phyloP scores from a whole-genome alignment of 2,113 vertebrate species.

The Psophia crepitans region DNA sequence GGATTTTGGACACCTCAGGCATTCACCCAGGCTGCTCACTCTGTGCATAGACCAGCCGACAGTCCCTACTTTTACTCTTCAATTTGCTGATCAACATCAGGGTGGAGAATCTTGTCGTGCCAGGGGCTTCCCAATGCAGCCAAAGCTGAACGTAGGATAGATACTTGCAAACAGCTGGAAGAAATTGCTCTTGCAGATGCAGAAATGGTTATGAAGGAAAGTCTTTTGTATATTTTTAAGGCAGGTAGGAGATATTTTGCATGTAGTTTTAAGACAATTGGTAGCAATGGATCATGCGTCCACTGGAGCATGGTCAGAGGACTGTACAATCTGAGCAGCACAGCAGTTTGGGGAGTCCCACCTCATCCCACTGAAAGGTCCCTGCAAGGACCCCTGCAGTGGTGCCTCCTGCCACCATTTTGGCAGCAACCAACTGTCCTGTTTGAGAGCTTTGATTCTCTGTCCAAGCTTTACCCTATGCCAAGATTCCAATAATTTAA shows the following conservation, averaged over 20 bases:
- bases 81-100: not conserved
- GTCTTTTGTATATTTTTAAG: not conserved
- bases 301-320: not conserved
- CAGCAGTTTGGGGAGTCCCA: not conserved
- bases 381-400: not conserved
- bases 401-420: not conserved
- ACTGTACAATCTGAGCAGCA: not conserved
- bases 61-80: not conserved
- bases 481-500: not conserved
- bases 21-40: accelerated
- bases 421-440: accelerated
- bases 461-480: not conserved
- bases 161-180: not conserved
- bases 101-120: not conserved
- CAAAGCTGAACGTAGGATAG: not conserved
- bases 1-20: not conserved
- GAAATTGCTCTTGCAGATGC: not conserved
- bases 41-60: not conserved
- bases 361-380: not conserved
- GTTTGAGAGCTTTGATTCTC: not conserved
- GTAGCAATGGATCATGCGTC: not conserved
- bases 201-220: not conserved
- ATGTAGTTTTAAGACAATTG: not conserved
- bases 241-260: not conserved
- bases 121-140: not conserved